Evolutionary conservation across 2,888 invertebrate genomes (phyloP).

Genomic region (Mactromeris polynyma): DNA sequence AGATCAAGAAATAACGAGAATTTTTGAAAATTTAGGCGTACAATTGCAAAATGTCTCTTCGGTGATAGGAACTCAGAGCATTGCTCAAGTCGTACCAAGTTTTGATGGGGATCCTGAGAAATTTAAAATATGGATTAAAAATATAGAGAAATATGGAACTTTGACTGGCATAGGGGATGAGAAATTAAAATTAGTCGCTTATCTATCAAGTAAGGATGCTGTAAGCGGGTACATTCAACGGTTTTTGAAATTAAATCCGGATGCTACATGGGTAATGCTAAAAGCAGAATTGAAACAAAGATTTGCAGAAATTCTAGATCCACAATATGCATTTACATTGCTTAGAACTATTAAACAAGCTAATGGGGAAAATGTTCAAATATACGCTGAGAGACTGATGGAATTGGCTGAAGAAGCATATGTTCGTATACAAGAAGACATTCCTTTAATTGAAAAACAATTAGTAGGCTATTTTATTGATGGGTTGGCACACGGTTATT

Average conservation of each 20-base stretch:
- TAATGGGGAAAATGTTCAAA: constrained; percentile 42
- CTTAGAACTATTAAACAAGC: constrained; percentile 50
- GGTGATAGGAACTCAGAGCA: background rate
- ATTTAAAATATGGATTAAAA: constrained; percentile 25
- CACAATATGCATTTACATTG: constrained; percentile 54
- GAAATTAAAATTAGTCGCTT: constrained; percentile 28
- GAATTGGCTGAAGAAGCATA: constrained; percentile 44
- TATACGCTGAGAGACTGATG: constrained; percentile 53
- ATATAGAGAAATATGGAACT: too few species aligned
- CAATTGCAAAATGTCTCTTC: background rate
- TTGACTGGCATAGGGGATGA: background rate
- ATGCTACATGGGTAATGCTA: background rate
- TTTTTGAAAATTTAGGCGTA: background rate
- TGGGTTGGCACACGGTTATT: constrained; percentile 39
- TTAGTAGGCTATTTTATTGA: constrained; percentile 53
- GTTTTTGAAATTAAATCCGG: constrained; percentile 5
- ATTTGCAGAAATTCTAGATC: constrained; percentile 47
- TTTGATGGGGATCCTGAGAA: constrained; percentile 8
- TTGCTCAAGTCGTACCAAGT: background rate
- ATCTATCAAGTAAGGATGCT: constrained; percentile 34
- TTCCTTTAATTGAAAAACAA: constrained; percentile 36
- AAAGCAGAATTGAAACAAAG: constrained; percentile 27
- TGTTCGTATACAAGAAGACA: background rate
- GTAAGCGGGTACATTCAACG: constrained; percentile 46
- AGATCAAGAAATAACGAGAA: too few species aligned